Evolutionary conservation across 1,140 invertebrate species (phyloP), one percentile per base, ranked within the genome.

Genomic region (Drosophila ironensis): DNA sequence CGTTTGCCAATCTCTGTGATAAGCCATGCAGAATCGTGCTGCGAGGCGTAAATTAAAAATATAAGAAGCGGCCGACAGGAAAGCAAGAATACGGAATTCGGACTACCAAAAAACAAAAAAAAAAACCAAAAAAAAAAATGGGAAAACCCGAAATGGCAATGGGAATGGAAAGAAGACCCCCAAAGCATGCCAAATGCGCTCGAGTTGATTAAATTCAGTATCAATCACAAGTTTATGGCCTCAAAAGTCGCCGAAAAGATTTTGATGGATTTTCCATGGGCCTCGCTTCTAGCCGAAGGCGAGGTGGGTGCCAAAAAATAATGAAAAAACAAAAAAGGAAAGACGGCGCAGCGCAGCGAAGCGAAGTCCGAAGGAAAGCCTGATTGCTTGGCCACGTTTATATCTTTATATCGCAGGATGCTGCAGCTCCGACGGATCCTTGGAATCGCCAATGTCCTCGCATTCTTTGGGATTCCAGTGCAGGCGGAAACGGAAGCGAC

Each of bases 181-280:
- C 22, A 57, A 20, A 40, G 28, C 37, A 50, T 52, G 46, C 47
- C 25, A 51, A 68, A 70, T 60, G 57, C 52, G 74, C 70, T 76
- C 56, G 71, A 80, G 66, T 75, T 84, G 80, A 84, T 84, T 84
- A 84, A 84, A 84, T 87, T 84, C 74, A 70, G 74, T 84, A 84
- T 84, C 80, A 84, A 84, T 86, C 80, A 86, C 72, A 80, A 84
- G 80, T 84, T 84, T 84, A 84, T 84, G 80, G 80, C 74, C 80
- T 75, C 74, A 84, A 86, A 86, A 84, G 80, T 84, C 78, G 56
- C 52, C 67, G n/a, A n/a, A 33, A 63, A 51, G 71, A 80, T 48
- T 82, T 82, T 84, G 78, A 82, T 82, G 78, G 78, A 78, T 82
- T 82, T 82, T 82, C 25, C 5, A 27, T 27, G 25, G 5, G 60